Evolutionary conservation across 2,888 invertebrate genomes (phyloP).

Genomic region (Acronicta alni): DNA sequence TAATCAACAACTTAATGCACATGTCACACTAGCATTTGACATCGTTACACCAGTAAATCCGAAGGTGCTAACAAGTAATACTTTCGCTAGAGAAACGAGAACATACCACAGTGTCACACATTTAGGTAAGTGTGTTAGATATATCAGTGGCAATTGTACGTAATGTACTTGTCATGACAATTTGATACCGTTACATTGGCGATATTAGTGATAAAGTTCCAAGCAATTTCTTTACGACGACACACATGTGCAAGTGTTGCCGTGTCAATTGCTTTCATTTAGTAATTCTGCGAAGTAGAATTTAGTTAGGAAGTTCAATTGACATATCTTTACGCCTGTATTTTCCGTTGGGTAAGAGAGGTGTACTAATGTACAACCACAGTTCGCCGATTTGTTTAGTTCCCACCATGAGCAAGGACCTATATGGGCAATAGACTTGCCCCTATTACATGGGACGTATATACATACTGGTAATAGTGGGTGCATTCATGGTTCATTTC

Average conservation of each 20-base stretch:
- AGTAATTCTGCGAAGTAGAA: not conserved
- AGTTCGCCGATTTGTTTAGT: no score
- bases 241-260: conserved; percentile 23
- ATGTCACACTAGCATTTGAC: not conserved
- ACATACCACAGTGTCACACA: conserved; percentile 34
- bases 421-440: no score
- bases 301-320: no score
- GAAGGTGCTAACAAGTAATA: conserved; percentile 34
- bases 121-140: conserved; percentile 63
- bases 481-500: no score
- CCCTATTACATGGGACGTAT: no score
- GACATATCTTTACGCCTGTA: no score
- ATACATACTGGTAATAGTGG: no score
- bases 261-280: conserved; percentile 17
- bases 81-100: conserved; percentile 52
- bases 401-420: no score
- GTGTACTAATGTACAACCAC: no score
- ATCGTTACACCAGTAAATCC: conserved; percentile 28
- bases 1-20: not conserved
- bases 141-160: conserved; percentile 47
- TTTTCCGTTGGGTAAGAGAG: no score
- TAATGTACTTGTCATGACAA: conserved; percentile 56
- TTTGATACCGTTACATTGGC: conserved; percentile 68
- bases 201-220: conserved; percentile 66
- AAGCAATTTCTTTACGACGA: conserved; percentile 39